Evolutionary conservation across 2,888 invertebrate species (phyloP), one percentile per base, ranked within the genome.

Genomic region (Euphydryas editha): DNA sequence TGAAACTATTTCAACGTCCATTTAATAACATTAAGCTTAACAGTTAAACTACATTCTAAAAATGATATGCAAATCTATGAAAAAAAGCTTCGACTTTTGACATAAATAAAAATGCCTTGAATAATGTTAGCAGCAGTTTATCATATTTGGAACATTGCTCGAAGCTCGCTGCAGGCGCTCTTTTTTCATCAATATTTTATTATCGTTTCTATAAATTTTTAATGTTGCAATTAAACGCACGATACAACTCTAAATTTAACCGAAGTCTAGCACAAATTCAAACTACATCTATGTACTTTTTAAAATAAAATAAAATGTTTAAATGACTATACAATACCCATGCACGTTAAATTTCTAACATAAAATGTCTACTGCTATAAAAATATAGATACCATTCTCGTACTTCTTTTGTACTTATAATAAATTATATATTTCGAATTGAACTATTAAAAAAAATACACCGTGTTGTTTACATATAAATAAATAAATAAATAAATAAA

Each of bases 321-420:
- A 2, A 47, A 62, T 18, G 30, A 44, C 58, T 49, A 30, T 4
- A 30, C 1, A 30, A 8, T 30, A 65, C 56, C 42, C 20, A 58
- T 51, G 39, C 21, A 62, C 37, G 18, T 37, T 37, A 51, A 44
- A 21, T 42, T 56, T 39, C 39, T 49, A 68, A 62, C 24, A 49
- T 54, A 58, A 64, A 46, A 58, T 54, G 17, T 63, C 58, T 64
- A 61, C 15, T 10, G 15, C 69, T 70, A 67, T 65, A 70, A 67
- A 70, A 67, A 70, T 66, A 69, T 69, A 67, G 46, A 58, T 69
- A 57, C 57, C 54, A 63, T 60, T 64, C 60, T 49, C 56, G 54
- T 68, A 44, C 39, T 61, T 46, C 24, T n/a, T 17, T 46, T 68
- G 64, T 64, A 59, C 55, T 57, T 64, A 46, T 21, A 39, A 56